Evolutionary conservation across 1,140 invertebrate genomes (phyloP).

Genomic region (Drosophila nebulosa): DNA sequence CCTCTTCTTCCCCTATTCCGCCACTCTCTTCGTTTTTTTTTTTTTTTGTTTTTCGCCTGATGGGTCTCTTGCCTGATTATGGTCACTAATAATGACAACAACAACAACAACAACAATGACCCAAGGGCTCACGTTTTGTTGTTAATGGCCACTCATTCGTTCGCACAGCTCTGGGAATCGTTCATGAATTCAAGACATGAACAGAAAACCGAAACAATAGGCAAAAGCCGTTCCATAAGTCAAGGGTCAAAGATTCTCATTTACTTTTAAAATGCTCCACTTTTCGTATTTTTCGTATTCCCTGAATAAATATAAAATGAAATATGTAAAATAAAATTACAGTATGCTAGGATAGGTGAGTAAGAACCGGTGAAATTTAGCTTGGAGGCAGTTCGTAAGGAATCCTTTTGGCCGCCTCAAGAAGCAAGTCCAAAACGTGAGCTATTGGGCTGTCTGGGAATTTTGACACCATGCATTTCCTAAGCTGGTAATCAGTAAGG

Average conservation of each 20-base stretch:
- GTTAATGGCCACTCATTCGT: constrained; percentile 5
- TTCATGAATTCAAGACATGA: neutral
- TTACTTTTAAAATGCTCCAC: neutral
- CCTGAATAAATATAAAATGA: neutral
- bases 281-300: no score
- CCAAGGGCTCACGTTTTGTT: constrained; percentile 1
- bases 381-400: no score
- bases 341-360: no score
- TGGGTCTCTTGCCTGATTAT: neutral
- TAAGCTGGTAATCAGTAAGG: no score
- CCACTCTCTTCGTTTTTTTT: neutral
- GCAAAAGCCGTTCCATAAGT: neutral
- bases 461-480: no score
- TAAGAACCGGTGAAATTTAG: no score
- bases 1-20: neutral
- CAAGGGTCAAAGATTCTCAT: neutral
- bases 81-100: constrained; percentile 2
- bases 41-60: neutral
- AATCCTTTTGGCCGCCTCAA: no score
- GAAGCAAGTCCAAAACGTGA: no score
- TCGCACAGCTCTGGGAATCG: neutral
- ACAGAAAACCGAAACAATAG: neutral
- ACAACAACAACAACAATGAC: neutral
- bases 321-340: neutral
- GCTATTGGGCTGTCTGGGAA: no score